Conservation (phyloP, 2,888 invertebrate genomes). For the Acronicta alni region DNA sequence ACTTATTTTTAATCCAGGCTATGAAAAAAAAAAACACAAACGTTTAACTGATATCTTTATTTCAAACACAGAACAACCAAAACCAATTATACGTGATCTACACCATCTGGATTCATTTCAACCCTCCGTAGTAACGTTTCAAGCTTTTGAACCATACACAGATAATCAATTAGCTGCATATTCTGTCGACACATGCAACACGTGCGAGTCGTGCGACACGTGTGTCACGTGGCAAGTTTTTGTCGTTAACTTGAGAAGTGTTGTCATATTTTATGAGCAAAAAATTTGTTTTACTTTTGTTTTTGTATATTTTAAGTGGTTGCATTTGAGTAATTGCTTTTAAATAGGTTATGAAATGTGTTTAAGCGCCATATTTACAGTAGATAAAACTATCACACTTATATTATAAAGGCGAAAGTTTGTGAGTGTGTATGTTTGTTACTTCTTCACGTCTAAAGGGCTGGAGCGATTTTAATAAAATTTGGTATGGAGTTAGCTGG, state of each 20-base stretch:
- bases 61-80: slow-evolving; percentile 31
- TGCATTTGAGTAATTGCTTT: slow-evolving; percentile 2
- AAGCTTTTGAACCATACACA: slow-evolving; percentile 61
- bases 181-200: slow-evolving; percentile 60
- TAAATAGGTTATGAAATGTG: background rate
- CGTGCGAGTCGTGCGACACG: slow-evolving; percentile 59
- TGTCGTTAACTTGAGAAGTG: slow-evolving; percentile 50
- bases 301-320: slow-evolving; percentile 13
- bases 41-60: background rate
- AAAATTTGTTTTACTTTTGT: slow-evolving; percentile 41
- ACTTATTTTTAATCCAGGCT: no score
- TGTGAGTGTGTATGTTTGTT: no score
- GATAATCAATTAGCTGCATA: slow-evolving; percentile 73
- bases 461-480: no score
- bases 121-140: slow-evolving; percentile 24
- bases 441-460: no score
- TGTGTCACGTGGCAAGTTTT: slow-evolving; percentile 68
- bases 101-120: slow-evolving; percentile 25
- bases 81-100: slow-evolving; percentile 32
- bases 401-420: no score
- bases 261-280: slow-evolving; percentile 46
- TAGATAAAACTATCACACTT: no score
- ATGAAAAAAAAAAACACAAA: no score
- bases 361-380: slow-evolving; percentile 1
- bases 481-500: no score